Conservation (phyloP, 2,113 vertebrate genomes). For the Corythaixoides concolor region DNA sequence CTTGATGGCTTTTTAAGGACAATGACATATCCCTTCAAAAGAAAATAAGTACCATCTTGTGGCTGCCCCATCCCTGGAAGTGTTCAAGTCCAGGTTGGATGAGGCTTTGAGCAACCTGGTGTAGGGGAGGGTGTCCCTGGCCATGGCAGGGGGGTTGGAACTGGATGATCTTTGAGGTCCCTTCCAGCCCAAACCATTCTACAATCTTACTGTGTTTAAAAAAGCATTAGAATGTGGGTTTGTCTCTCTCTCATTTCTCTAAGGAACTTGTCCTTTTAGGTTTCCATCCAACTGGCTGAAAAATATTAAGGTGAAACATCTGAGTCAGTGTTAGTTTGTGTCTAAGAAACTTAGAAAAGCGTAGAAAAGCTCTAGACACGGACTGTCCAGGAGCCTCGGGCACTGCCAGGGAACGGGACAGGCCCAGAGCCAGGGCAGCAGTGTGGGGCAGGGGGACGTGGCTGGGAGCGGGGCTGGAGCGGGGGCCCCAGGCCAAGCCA, state of each 20-base stretch:
- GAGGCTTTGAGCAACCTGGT: no score
- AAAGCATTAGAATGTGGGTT: neutral
- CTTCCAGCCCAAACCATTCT: no score
- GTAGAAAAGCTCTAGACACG: neutral
- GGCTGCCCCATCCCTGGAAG: no score
- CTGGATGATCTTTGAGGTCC: no score
- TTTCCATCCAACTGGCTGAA: neutral
- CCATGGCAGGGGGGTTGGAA: no score
- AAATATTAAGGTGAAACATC: neutral
- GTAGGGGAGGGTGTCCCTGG: no score
- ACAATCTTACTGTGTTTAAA: neutral
- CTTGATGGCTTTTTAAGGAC: neutral
- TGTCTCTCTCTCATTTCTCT: neutral
- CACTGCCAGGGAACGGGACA: no score
- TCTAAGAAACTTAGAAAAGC: no score
- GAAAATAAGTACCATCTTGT: neutral
- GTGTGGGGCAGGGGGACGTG: no score
- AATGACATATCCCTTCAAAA: neutral
- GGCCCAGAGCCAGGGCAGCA: neutral
- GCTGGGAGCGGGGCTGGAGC: no score
- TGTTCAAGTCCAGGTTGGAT: no score
- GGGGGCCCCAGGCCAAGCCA: accelerated
- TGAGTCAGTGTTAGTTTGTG: no score
- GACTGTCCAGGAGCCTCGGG: neutral
- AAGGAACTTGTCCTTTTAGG: neutral